Evolutionary conservation across 2,888 invertebrate species (phyloP).

Genomic region (Listrodromus nycthemerus): DNA sequence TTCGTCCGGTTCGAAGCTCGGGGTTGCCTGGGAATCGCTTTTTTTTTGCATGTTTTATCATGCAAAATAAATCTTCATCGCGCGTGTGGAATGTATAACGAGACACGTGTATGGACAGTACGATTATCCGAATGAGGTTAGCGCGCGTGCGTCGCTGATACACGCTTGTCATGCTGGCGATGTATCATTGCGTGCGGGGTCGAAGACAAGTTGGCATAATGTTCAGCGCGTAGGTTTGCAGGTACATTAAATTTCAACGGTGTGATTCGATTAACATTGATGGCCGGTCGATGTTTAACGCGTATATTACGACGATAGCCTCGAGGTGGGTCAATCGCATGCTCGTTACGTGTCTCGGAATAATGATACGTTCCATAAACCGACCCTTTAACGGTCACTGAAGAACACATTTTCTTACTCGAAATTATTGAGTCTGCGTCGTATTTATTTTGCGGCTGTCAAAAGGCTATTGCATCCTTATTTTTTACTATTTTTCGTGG

Average conservation of each 20-base stretch:
- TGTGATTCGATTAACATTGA: background rate
- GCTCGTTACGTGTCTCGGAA: background rate
- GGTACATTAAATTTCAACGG: background rate
- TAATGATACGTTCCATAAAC: background rate
- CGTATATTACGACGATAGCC: background rate
- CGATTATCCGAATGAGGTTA: background rate
- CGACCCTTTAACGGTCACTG: background rate
- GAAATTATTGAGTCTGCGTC: background rate
- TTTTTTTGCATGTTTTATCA: constrained; percentile 36
- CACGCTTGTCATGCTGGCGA: background rate
- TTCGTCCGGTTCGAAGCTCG: background rate
- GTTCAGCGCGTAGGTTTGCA: background rate
- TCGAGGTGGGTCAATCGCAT: background rate
- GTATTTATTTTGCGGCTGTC: too few species aligned
- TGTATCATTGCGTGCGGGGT: background rate
- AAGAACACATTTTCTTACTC: background rate
- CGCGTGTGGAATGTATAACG: constrained; percentile 15
- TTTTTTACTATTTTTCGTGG: too few species aligned
- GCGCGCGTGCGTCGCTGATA: background rate
- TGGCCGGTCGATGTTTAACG: background rate
- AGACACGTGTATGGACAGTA: constrained; percentile 4
- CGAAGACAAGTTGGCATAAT: background rate
- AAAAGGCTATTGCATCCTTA: too few species aligned
- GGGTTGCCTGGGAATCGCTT: background rate
- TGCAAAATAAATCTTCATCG: constrained; percentile 18